A percentile compares a stretch with the other conserved stretches of the same genome.
These are phyloP conservation scores for Ormyrus labotus DNA, from an alignment of 2,888 invertebrate species.

Conservation along the genomic window DNA sequence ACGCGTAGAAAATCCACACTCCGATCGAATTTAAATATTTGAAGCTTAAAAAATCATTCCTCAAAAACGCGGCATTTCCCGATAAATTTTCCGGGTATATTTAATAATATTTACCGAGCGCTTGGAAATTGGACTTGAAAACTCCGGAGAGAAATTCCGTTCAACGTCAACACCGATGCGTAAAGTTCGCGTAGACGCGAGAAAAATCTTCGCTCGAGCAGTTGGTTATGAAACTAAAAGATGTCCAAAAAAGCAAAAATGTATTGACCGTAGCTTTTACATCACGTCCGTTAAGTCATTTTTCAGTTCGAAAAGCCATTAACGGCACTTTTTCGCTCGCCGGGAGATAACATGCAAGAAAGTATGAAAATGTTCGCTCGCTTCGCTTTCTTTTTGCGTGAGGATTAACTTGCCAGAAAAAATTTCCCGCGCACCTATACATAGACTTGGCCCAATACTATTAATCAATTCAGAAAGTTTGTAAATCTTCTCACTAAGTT, in stretches of 20 bases:
- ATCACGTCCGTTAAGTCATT: background rate
- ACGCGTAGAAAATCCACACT: too few species aligned
- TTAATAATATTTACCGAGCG: too few species aligned
- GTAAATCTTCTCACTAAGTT: too few species aligned
- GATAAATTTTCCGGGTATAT: too few species aligned
- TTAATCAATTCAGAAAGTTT: too few species aligned
- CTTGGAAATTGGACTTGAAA: too few species aligned
- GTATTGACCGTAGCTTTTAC: background rate
- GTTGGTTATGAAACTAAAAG: constrained; percentile 39
- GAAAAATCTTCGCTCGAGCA: constrained; percentile 8
- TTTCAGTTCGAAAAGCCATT: constrained; percentile 43
- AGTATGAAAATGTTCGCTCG: constrained; percentile 15
- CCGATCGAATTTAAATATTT: too few species aligned
- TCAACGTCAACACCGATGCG: background rate
- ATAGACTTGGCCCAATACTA: too few species aligned
- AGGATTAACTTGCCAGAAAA: background rate
- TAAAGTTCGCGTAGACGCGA: background rate
- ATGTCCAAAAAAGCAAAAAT: constrained; percentile 2
- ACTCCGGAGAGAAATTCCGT: background rate
- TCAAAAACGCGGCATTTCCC: too few species aligned
- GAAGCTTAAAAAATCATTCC: too few species aligned
- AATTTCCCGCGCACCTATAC: too few species aligned
- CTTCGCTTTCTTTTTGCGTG: constrained; percentile 11
- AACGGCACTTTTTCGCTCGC: constrained; percentile 22
- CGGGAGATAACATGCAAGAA: background rate